Conservation (phyloP, 2,797 vertebrate species). For the Chanos chanos region DNA sequence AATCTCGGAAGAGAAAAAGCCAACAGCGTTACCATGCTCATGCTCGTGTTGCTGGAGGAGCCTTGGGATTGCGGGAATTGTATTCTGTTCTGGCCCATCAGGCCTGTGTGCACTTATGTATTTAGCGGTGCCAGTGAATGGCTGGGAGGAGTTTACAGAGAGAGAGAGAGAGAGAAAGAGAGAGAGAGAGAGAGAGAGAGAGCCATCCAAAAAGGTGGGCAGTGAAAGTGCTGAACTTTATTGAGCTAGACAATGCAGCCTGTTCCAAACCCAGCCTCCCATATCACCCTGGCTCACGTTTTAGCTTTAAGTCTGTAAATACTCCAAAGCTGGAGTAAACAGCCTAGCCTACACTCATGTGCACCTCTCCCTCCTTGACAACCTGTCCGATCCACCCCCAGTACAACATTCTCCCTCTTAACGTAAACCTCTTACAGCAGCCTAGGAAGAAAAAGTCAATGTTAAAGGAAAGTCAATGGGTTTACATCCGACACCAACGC, state of each 20-base stretch:
- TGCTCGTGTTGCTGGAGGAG: constrained; percentile 17
- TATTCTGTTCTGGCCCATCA: constrained; percentile 2
- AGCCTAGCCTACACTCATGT: constrained; percentile 24
- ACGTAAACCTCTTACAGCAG: background rate
- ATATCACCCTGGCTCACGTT: constrained; percentile 19
- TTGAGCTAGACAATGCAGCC: constrained; percentile 6
- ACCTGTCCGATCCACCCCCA: constrained; percentile 26
- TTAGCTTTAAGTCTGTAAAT: constrained; percentile 14
- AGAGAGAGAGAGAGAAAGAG: constrained; percentile 32
- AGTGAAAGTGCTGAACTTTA: constrained; percentile 4
- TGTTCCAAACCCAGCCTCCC: constrained; percentile 5
- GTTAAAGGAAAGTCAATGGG: background rate
- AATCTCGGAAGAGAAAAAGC: constrained; percentile 18
- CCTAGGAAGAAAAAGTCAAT: background rate
- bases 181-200: constrained; percentile 3
- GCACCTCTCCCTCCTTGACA: constrained; percentile 8
- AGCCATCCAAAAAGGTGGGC: background rate
- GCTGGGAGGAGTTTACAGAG: constrained; percentile 18
- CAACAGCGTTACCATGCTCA: constrained; percentile 23
- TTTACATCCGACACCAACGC: background rate
- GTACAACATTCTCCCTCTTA: constrained; percentile 1
- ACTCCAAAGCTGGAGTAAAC: constrained; percentile 18
- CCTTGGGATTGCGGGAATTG: constrained; percentile 1
- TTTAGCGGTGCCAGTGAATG: constrained; percentile 21
- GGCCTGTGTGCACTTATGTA: background rate